Evolutionary conservation across 2,797 vertebrate species (phyloP).

Genomic region (Peromyscus aztecus): DNA sequence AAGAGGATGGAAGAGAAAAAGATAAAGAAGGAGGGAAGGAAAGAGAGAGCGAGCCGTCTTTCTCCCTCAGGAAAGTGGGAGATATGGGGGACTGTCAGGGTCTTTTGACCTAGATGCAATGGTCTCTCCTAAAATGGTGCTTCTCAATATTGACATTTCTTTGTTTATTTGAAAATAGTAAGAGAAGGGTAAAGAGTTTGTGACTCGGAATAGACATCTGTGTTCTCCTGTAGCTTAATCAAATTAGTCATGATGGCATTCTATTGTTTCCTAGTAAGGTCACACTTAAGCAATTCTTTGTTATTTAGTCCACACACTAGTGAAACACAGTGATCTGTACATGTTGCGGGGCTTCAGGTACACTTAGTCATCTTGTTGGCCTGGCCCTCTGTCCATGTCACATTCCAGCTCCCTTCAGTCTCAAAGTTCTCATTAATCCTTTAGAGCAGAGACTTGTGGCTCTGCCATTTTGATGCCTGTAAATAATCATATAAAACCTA

Average conservation of each 20-base stretch:
- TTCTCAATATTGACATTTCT: neutral
- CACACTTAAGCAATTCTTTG: slow-evolving; percentile 1
- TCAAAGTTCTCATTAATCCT: neutral
- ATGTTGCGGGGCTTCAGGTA: neutral
- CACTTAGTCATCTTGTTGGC: neutral
- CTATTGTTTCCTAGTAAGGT: neutral
- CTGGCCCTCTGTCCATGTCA: neutral
- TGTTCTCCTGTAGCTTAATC: slow-evolving; percentile 23
- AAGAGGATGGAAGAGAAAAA: too few species aligned
- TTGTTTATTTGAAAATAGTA: slow-evolving; percentile 5
- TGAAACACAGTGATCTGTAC: neutral
- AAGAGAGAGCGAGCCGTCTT: neutral
- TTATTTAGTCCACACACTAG: neutral
- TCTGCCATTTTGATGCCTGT: neutral
- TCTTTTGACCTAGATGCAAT: neutral
- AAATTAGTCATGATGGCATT: slow-evolving; percentile 46
- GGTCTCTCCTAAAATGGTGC: neutral
- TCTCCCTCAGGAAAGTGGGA: neutral
- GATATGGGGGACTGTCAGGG: neutral
- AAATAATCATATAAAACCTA: neutral
- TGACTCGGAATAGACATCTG: slow-evolving; percentile 20
- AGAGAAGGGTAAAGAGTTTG: neutral
- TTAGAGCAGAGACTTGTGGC: neutral
- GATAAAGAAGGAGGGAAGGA: neutral
- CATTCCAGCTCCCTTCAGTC: neutral